phyloP scores from a whole-genome alignment of 2,113 vertebrate genomes.

The Scalopus aquaticus region DNA sequence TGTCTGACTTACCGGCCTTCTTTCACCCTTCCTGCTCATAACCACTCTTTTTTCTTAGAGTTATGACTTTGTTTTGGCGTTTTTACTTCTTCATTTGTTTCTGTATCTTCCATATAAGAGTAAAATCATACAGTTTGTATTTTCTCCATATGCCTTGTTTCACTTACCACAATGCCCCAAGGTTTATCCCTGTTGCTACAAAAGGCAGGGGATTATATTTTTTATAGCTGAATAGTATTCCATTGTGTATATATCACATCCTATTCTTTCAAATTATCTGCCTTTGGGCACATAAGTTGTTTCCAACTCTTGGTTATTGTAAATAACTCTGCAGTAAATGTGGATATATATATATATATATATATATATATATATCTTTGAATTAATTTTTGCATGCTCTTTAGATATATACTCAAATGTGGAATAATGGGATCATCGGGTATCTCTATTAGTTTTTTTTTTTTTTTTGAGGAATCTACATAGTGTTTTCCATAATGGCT shows the following conservation, averaged over 20 bases:
- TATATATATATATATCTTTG: background rate
- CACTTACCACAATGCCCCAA: background rate
- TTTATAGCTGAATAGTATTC: background rate
- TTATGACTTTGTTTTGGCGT: too few relatives aligned
- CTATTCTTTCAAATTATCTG: background rate
- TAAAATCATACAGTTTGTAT: background rate
- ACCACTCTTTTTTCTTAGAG: too few relatives aligned
- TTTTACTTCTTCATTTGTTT: too few relatives aligned
- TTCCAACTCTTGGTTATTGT: background rate
- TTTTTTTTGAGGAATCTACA: background rate
- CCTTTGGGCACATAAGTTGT: background rate
- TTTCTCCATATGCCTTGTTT: background rate
- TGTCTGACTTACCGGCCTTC: too few relatives aligned
- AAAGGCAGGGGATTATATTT: background rate
- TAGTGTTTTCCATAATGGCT: background rate
- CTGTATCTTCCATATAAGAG: too few relatives aligned
- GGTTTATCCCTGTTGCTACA: background rate
- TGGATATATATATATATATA: too few relatives aligned
- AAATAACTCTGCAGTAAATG: background rate
- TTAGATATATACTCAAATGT: background rate
- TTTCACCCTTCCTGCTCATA: too few relatives aligned
- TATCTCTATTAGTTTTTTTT: background rate
- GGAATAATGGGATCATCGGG: background rate
- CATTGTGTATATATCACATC: background rate
- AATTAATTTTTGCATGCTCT: background rate